A percentile compares a stretch with the other conserved stretches of the same genome.
Conservation (phyloP, 2,888 invertebrate genomes). For the Drosophila borealis region DNA sequence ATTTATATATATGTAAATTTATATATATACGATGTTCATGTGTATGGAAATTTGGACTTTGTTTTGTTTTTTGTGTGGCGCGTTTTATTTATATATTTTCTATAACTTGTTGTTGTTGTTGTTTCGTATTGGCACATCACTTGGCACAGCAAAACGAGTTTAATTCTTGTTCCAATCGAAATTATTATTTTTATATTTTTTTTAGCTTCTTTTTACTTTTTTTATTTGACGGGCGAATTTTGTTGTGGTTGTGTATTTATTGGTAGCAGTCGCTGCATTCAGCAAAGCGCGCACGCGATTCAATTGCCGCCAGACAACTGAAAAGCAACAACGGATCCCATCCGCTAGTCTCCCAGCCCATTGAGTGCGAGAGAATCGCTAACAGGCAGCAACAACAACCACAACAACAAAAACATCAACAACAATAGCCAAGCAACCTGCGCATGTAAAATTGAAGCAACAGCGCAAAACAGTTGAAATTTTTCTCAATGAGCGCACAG, state of each 20-base stretch:
- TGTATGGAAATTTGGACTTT: constrained; percentile 17
- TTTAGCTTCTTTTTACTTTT: constrained; percentile 30
- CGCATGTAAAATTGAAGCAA: constrained; percentile 64
- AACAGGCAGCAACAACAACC: constrained; percentile 20
- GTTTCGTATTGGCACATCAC: constrained; percentile 8
- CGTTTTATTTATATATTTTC: constrained; percentile 55
- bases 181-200: constrained; percentile 3
- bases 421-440: constrained; percentile 49
- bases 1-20: constrained; percentile 24
- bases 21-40: constrained; percentile 10
- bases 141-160: constrained; percentile 38
- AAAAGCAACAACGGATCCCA: constrained; percentile 47
- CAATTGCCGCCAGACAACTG: constrained; percentile 73
- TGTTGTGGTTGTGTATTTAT: constrained; percentile 18
- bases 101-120: constrained; percentile 33
- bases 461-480: constrained; percentile 11
- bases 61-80: constrained; percentile 36
- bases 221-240: constrained; percentile 19
- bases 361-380: constrained; percentile 20
- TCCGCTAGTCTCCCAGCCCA: constrained; percentile 28
- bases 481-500: constrained; percentile 21
- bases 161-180: constrained; percentile 3
- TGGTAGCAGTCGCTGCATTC: constrained; percentile 51
- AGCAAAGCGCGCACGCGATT: constrained; percentile 73
- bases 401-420: constrained; percentile 13